Percentiles rank a stretch among this genome's conserved stretches.
Evolutionary conservation across 1,140 invertebrate species (phyloP).

Genomic region (Drosophila sulfurigaster): DNA sequence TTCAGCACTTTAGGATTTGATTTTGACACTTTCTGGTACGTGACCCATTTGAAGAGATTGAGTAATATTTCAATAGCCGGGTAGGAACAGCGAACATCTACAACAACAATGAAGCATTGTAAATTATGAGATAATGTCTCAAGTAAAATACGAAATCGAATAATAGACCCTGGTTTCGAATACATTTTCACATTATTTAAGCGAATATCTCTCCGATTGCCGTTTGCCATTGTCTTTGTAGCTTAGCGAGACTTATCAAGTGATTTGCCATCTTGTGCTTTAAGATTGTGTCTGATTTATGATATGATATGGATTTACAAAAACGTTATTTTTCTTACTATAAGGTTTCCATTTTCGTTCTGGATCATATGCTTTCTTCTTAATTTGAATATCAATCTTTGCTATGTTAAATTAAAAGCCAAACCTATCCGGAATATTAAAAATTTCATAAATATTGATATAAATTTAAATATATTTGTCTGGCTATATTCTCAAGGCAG

Average conservation of each 20-base stretch:
- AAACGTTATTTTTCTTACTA: too few relatives aligned
- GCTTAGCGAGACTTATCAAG: background rate
- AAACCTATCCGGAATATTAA: too few relatives aligned
- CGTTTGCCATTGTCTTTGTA: conserved; percentile 13
- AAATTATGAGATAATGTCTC: conserved; percentile 33
- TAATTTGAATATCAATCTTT: too few relatives aligned
- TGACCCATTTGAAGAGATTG: conserved; percentile 39
- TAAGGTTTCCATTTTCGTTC: too few relatives aligned
- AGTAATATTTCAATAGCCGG: conserved; percentile 41
- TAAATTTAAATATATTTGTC: too few relatives aligned
- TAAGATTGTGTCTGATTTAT: background rate
- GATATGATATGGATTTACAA: too few relatives aligned
- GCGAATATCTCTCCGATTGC: conserved; percentile 9
- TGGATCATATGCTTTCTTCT: too few relatives aligned
- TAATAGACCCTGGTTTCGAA: background rate
- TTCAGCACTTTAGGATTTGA: conserved; percentile 39
- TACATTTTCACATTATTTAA: conserved; percentile 17
- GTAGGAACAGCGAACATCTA: background rate
- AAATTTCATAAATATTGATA: too few relatives aligned
- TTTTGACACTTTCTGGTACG: conserved; percentile 27
- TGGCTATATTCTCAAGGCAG: too few relatives aligned
- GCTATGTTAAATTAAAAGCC: too few relatives aligned
- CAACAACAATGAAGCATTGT: conserved; percentile 29
- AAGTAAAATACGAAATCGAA: conserved; percentile 21
- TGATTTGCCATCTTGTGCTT: background rate